Percentiles rank a stretch among this genome's conserved stretches.
Conservation (phyloP, 2,113 vertebrate genomes). For the Muscicapa adusta region DNA sequence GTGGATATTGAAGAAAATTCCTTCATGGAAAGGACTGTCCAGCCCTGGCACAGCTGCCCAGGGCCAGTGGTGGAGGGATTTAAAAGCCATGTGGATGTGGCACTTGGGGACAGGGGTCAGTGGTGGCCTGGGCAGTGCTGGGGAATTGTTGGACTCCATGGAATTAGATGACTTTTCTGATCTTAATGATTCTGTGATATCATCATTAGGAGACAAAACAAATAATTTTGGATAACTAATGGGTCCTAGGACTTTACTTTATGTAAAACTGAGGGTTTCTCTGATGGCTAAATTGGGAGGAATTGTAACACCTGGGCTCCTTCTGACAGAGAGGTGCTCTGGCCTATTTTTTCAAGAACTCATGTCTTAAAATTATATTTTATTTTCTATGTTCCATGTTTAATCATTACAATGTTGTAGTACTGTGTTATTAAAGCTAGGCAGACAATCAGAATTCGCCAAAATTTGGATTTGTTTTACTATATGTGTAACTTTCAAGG, state of each 20-base stretch:
- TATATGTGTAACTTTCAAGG: background rate
- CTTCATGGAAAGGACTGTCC: fast-evolving
- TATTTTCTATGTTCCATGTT: background rate
- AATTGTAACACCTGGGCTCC: background rate
- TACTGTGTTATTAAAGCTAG: background rate
- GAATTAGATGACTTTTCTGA: background rate
- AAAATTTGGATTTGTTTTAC: background rate
- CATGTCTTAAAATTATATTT: background rate
- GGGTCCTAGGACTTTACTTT: background rate
- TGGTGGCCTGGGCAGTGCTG: background rate
- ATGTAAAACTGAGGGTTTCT: background rate
- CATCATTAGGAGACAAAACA: background rate
- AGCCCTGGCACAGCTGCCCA: fast-evolving
- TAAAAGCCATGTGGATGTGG: fast-evolving
- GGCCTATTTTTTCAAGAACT: background rate
- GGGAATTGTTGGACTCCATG: background rate
- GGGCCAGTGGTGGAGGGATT: fast-evolving
- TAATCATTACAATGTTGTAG: background rate
- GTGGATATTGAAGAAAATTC: fast-evolving
- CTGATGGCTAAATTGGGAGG: background rate
- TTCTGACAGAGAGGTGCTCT: background rate
- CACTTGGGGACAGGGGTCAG: fast-evolving
- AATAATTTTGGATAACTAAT: too few relatives aligned
- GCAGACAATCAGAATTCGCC: fast-evolving
- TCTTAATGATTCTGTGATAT: background rate